Base-by-base conservation (phyloP, 1,140 invertebrate species). In the Drosophila murphyi region DNA sequence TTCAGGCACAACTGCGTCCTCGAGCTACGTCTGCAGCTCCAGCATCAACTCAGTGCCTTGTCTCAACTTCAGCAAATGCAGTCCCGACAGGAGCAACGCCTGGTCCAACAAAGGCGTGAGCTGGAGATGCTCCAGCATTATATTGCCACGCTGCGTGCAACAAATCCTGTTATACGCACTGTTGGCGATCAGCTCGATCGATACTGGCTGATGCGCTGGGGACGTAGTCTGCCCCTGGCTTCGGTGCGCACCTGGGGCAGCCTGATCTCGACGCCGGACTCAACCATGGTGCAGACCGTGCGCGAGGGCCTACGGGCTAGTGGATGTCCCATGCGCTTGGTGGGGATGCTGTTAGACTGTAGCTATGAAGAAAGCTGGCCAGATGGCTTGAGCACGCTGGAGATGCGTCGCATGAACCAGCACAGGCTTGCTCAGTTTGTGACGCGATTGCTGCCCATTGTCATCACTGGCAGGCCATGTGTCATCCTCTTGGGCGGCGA, bases 281-380 rank as follows among this genome's bases (percentile, higher is more conserved):
- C 12, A 0, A 45, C 71, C 5, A 72, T 89, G 77, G 76, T 78
- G 12, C 34, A 72, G 29, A 70, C 69, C 43, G 72, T 88, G 12
- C 52, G 85, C 0, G 70, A 85, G 37, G 69, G 67, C 0, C 48
- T 88, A 39, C 71, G 72, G 0, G 56, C 51, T 34, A 56, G 67
- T 28, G 52, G 80, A 29, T 88, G 83, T 20, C 83, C 83, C 2
- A 67, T 89, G 77, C 68, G 80, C 28, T 8, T 89, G 28, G 34
- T 85, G 5, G 83, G 80, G 10, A 4, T 65, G 20, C 56, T 88
- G 59, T 52, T 85, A 31, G 85, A 88, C 5, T 70, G 68, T 10
- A 80, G 80, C 41, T 73, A 85, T 39, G 83, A 88, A 64, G 80
- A 89, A 3, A 69, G 64, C 37, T 88, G 83, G 83, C 83, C 83